Conservation (phyloP, 2,113 vertebrate genomes). For the Plecturocebus donacophilus region DNA sequence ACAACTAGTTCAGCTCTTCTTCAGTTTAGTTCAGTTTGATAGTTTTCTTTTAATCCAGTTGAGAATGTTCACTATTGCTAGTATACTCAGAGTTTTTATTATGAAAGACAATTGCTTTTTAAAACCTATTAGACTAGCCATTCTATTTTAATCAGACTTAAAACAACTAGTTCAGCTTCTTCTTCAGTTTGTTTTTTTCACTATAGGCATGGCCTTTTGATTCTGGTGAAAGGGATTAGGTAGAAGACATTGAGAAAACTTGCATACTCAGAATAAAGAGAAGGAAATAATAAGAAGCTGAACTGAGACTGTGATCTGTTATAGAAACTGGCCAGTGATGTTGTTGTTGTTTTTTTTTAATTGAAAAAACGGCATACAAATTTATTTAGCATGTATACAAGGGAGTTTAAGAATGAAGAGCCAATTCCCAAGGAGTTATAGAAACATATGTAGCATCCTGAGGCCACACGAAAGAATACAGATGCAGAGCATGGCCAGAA, state of each 20-base stretch:
- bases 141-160: not conserved
- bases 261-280: not conserved
- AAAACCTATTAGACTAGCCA: not conserved
- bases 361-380: too few relatives aligned
- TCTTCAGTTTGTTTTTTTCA: not conserved
- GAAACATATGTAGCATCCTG: too few relatives aligned
- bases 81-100: not conserved
- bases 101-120: not conserved
- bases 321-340: not conserved
- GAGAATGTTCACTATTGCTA: not conserved
- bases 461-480: too few relatives aligned
- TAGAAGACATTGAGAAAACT: conserved; percentile 10
- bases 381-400: too few relatives aligned
- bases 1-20: not conserved
- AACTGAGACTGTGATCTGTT: not conserved
- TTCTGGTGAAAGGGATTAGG: not conserved
- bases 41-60: not conserved
- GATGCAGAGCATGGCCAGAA: too few relatives aligned
- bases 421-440: too few relatives aligned
- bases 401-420: too few relatives aligned
- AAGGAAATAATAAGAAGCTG: not conserved
- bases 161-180: not conserved
- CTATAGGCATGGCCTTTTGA: not conserved
- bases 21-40: not conserved
- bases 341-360: too few relatives aligned